Conservation (phyloP, 2,888 invertebrate genomes). For the Drosophila suboccidentalis region DNA sequence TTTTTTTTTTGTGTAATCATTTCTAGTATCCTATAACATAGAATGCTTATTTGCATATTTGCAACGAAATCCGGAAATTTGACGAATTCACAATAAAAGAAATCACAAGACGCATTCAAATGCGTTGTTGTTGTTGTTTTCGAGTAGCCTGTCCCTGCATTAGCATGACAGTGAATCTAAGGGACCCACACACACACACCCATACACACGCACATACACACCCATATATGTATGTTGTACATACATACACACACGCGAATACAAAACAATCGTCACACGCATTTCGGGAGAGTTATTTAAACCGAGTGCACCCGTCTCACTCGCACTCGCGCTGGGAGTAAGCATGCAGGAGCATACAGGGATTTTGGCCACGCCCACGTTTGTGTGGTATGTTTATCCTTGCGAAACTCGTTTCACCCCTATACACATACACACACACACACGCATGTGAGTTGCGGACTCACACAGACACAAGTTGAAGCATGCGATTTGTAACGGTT, state of each 20-base stretch:
- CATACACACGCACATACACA: neutral
- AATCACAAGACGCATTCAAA: constrained; percentile 23
- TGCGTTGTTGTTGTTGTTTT: constrained; percentile 7
- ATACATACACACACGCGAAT: constrained; percentile 5
- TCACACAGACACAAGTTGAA: constrained; percentile 25
- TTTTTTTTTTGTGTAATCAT: neutral
- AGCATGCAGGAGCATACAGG: constrained; percentile 32
- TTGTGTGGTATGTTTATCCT: constrained; percentile 45
- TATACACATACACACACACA: constrained; percentile 22
- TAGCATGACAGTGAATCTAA: constrained; percentile 36
- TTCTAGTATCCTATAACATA: neutral
- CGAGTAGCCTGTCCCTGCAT: constrained; percentile 27
- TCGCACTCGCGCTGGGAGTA: constrained; percentile 29
- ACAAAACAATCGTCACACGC: constrained; percentile 55
- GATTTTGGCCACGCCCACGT: constrained; percentile 58
- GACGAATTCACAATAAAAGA: constrained; percentile 20
- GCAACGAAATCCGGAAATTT: constrained; percentile 5
- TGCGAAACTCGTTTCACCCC: constrained; percentile 60
- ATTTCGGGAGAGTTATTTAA: constrained; percentile 59
- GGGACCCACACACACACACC: constrained; percentile 14
- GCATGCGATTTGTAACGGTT: constrained; percentile 37
- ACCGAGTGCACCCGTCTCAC: constrained; percentile 34
- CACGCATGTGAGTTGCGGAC: constrained; percentile 27
- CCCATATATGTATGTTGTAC: neutral
- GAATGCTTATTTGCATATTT: constrained; percentile 4